Base-by-base conservation (phyloP, 2,797 vertebrate genomes). In the Pangasius sanitwongsei region DNA sequence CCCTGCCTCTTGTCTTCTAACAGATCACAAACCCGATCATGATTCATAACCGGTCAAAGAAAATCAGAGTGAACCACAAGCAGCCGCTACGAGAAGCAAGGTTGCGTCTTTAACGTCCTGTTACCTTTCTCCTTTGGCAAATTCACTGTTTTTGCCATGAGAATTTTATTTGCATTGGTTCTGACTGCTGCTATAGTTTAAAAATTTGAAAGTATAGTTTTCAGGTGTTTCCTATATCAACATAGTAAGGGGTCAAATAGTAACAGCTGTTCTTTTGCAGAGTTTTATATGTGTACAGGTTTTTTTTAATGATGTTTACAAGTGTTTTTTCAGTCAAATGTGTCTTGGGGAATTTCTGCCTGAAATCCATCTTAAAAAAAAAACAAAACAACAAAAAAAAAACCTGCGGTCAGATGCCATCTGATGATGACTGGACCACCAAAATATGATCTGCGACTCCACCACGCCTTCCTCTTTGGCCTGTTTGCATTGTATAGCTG, bases 401-500 rank as follows among this genome's bases (percentile, higher is more conserved):
- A 25, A 61, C 6, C 57, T 59, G 72, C 55, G 83, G 83, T 53
- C 65, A 25, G 70, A 85, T 25, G n/a, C 7, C 77, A 80, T 80
- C 77, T 85, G 65, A 70, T 85, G 65, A 85, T 57, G 67, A 85
- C 75, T 67, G 41, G 31, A 65, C 18, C 41, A 93, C 53, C 48
- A 87, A 92, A 93, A 92, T 91, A 94, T 95, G 92, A 94, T 89
- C 92, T 94, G 93, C 92, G 93, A 93, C 93, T 93, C 90, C 93
- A 75, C 91, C 91, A 92, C 92, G 88, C 91, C 93, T 94, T 94
- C 94, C 94, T 90, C 91, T 93, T 88, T 0, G 90, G 91, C 92
- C 91, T 94, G 94, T 95, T 95, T 93, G 91, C 94, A 93, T 94
- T 95, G 94, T 92, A 94, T 57, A 91, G 91, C 92, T 93, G 94